phyloP scores from a whole-genome alignment of 2,888 invertebrate species.

The Ctena decussata region DNA sequence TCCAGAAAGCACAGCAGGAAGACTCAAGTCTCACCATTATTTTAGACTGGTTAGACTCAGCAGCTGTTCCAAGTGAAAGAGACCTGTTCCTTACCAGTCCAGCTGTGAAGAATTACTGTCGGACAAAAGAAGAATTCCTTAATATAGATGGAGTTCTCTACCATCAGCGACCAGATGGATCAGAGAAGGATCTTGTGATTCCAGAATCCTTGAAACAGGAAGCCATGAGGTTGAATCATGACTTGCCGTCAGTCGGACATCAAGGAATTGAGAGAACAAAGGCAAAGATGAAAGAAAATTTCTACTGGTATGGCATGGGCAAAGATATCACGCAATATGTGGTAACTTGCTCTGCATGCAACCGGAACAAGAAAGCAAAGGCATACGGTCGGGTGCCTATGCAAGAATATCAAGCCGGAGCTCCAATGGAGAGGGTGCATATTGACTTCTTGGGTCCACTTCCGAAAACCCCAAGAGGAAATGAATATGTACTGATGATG shows the following conservation, averaged over 20 bases:
- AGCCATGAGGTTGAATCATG: not conserved
- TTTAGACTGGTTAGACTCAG: not conserved
- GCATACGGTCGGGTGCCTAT: not conserved
- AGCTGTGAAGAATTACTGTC: not conserved
- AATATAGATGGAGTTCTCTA: not conserved
- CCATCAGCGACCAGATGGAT: not conserved
- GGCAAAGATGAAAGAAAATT: constrained; percentile 2
- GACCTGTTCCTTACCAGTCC: not conserved
- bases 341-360: not conserved
- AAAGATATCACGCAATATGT: not conserved
- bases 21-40: not conserved
- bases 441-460: constrained; percentile 8
- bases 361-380: not conserved
- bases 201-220: not conserved
- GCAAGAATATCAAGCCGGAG: constrained; percentile 1
- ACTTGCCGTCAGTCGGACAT: not conserved
- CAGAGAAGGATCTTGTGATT: not conserved
- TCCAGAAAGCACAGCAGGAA: not conserved
- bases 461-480: not conserved
- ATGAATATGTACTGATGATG: constrained; percentile 43
- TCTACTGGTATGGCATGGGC: not conserved
- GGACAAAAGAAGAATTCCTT: not conserved
- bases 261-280: not conserved
- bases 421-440: constrained; percentile 9
- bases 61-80: not conserved